phyloP scores from a whole-genome alignment of 2,113 vertebrate species.

The Balaeniceps rex region DNA sequence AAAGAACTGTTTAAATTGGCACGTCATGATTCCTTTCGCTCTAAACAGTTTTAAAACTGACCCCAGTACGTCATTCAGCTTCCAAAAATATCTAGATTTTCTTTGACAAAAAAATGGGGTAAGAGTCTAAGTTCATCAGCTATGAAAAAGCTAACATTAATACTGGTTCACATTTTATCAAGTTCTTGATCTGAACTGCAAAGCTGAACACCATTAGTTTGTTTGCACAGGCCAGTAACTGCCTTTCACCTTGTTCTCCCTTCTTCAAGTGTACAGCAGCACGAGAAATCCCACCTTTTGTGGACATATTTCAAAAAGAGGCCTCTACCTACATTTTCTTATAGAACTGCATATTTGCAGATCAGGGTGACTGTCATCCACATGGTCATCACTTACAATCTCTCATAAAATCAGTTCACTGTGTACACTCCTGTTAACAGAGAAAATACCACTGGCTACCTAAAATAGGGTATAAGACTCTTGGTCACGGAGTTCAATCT shows the following conservation, averaged over 20 bases:
- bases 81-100: background rate
- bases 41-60: background rate
- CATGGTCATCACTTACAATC: background rate
- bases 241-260: background rate
- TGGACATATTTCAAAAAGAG: background rate
- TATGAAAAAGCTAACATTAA: background rate
- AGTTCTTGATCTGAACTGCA: background rate
- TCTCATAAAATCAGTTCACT: background rate
- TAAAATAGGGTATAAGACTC: background rate
- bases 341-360: background rate
- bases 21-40: background rate
- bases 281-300: background rate
- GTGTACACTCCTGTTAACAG: background rate
- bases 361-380: background rate
- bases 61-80: background rate
- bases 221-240: background rate
- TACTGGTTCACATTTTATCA: background rate
- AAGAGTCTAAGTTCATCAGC: background rate
- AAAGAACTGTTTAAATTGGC: background rate
- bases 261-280: background rate
- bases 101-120: background rate
- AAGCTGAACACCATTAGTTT: background rate
- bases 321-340: background rate
- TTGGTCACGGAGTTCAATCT: background rate
- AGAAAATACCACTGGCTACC: background rate